Percentiles rank a stretch among this genome's conserved stretches.
These are phyloP conservation scores for Euschistus heros DNA, from an alignment of 1,140 invertebrate genomes.

Conservation along the genomic window DNA sequence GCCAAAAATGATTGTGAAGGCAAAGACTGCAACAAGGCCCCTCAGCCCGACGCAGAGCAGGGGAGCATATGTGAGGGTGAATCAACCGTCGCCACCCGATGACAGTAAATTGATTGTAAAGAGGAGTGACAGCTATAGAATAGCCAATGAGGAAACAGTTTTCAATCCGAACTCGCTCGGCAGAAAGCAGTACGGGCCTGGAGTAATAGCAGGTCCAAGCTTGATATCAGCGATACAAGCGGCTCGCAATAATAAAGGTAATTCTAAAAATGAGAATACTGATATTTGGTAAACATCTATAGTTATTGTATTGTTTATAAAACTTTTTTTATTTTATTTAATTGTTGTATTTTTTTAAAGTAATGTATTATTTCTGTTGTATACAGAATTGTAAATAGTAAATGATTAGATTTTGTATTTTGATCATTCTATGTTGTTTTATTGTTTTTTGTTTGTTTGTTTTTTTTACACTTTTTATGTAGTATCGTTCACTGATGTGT, in stretches of 20 bases:
- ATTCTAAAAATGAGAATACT: constrained; percentile 49
- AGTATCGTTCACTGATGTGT: too few relatives aligned
- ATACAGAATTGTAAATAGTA: neutral
- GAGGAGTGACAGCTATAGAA: constrained; percentile 73
- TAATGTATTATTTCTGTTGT: neutral
- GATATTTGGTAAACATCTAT: constrained; percentile 55
- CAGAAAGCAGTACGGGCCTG: constrained; percentile 29
- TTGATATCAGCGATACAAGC: constrained; percentile 31
- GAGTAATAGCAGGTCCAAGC: constrained; percentile 29
- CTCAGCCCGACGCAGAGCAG: constrained; percentile 23
- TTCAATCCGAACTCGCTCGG: constrained; percentile 30
- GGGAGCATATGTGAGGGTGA: constrained; percentile 31
- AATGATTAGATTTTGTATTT: neutral
- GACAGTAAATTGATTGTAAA: constrained; percentile 47
- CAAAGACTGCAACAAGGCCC: constrained; percentile 21
- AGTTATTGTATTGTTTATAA: too few relatives aligned
- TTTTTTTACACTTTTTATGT: too few relatives aligned
- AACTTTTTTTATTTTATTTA: too few relatives aligned
- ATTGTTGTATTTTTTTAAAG: too few relatives aligned
- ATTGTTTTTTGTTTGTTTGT: neutral
- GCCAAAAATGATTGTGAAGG: constrained; percentile 29
- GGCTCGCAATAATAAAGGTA: constrained; percentile 39
- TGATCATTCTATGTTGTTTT: neutral
- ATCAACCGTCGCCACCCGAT: constrained; percentile 28
- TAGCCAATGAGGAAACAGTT: constrained; percentile 49